A percentile compares a stretch with the other conserved stretches of the same genome.
Conservation (phyloP, 2,113 vertebrate genomes). For the Ploceus nigricollis region DNA sequence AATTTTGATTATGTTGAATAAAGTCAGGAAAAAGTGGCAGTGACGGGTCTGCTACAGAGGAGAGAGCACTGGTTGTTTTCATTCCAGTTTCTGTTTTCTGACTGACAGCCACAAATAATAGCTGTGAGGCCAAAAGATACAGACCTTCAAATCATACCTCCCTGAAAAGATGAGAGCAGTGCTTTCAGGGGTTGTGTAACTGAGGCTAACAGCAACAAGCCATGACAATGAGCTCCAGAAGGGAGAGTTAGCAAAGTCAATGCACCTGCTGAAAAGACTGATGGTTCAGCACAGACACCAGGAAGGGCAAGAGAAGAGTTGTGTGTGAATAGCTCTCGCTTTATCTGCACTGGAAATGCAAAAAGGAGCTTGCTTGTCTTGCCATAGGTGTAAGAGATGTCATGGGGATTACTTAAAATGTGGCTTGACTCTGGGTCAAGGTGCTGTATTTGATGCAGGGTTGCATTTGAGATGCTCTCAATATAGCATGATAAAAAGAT, state of each 20-base stretch:
- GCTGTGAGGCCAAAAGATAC: background rate
- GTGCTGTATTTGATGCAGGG: background rate
- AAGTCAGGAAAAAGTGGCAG: background rate
- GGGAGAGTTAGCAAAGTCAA: background rate
- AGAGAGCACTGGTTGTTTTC: background rate
- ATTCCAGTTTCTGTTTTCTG: background rate
- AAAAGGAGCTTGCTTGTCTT: background rate
- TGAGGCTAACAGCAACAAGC: background rate
- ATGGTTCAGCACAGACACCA: background rate
- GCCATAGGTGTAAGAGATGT: background rate
- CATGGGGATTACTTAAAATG: accelerated
- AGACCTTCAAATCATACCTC: background rate
- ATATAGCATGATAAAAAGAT: background rate
- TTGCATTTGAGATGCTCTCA: background rate
- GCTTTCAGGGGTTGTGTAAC: background rate
- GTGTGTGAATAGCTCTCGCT: background rate
- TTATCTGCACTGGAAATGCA: background rate
- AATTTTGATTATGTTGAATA: background rate
- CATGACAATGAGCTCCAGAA: background rate
- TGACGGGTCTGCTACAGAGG: background rate
- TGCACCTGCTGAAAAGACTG: background rate
- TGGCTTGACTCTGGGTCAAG: background rate
- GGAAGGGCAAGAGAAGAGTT: background rate
- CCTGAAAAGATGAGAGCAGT: background rate
- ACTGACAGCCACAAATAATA: background rate